Conservation (phyloP, 2,888 invertebrate genomes). For the Ypsolopha sequella region DNA sequence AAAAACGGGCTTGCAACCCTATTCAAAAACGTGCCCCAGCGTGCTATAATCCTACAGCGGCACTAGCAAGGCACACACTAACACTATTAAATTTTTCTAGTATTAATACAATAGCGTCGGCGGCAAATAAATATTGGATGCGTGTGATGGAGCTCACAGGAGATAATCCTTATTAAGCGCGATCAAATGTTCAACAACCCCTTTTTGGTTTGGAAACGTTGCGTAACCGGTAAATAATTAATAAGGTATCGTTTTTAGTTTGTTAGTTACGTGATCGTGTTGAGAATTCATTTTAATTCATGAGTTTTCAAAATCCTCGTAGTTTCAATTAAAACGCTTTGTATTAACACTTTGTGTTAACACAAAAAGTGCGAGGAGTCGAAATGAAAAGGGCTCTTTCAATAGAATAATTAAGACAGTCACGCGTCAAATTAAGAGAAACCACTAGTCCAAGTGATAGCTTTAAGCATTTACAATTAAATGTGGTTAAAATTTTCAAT, state of each 20-base stretch:
- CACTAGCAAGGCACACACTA: conserved; percentile 54
- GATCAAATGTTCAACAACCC: conserved; percentile 26
- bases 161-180: conserved; percentile 58
- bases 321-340: too few relatives aligned
- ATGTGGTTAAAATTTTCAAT: conserved; percentile 64
- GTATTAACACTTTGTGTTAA: too few relatives aligned
- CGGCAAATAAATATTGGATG: conserved; percentile 63
- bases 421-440: conserved; percentile 53
- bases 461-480: conserved; percentile 23
- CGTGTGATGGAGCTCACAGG: conserved; percentile 31
- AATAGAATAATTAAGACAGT: conserved; percentile 11
- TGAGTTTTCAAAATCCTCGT: too few relatives aligned
- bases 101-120: conserved; percentile 58
- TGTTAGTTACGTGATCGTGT: background rate
- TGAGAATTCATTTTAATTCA: background rate
- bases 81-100: conserved; percentile 65
- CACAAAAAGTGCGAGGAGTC: too few relatives aligned
- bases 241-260: conserved; percentile 1
- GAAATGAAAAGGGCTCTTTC: background rate
- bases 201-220: background rate
- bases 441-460: conserved; percentile 17
- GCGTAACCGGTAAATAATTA: conserved; percentile 2
- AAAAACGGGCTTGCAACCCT: conserved; percentile 53
- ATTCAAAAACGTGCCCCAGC: conserved; percentile 65
- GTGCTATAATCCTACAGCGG: conserved; percentile 47